Base-by-base conservation (phyloP, 2,797 vertebrate species). In the Phrynocephalus vlangalii region DNA sequence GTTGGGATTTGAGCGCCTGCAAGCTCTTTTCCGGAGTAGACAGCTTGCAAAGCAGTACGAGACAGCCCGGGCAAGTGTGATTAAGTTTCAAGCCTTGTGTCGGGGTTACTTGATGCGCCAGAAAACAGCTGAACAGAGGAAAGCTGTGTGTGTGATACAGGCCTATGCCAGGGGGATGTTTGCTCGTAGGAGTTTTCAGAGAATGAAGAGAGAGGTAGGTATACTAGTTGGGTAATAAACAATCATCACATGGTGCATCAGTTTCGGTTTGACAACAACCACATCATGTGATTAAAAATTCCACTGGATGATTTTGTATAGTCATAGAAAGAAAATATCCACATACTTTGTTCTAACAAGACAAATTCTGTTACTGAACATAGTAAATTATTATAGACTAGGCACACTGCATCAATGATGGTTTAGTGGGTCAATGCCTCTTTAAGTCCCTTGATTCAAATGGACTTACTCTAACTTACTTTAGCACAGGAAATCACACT, bases 1-100 rank as follows among this genome's bases (percentile, higher is more conserved):
- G 91, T 94, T 98, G 88, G 99, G 99, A 72, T 98, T 98, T 0
- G 96, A 97, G 0, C 98, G 99, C 60, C 96, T 99, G 75, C 99
- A 98, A 94, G 98, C 99, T 0, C 96, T 97, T 63, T 95, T 96
- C 68, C 97, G 96, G n/a, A 96, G 98, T 81, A 97, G 94, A 15
- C 96, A 97, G 86, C 93, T 99, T 22, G 90, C 94, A 0, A 93
- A 92, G 78, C 95, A 95, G 28, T 99, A 99, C 56, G 95, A 96
- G 92, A 95, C 93, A 90, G 94, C 96, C 79, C 93, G 97, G 0
- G 91, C 93, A 56, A 94, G 83, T 0, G 81, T 96, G 81, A 68
- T 97, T 13, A 77, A 96, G 80, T 94, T 99, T 16, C 99, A 99
- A 95, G 94, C 97, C 1, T 87, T 88, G 6, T 93, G 96, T 91